Evolutionary conservation across 1,140 invertebrate genomes (phyloP).

Genomic region (Gryon sp.): DNA sequence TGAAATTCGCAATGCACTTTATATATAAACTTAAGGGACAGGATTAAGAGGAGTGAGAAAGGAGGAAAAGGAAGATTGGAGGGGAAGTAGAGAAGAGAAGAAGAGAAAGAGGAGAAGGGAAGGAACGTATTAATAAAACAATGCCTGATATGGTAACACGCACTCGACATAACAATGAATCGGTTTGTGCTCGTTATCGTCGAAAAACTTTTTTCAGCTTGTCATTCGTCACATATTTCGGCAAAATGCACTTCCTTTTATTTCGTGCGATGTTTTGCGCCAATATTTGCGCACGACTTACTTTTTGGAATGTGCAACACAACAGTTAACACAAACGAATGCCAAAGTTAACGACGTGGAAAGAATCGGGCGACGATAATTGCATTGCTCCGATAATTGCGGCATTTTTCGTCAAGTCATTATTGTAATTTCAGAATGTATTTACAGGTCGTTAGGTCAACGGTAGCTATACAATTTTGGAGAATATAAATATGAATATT

Average conservation of each 20-base stretch:
- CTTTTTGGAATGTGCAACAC: too few relatives aligned
- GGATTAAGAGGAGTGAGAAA: too few relatives aligned
- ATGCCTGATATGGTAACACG: constrained; percentile 24
- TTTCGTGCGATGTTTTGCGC: constrained; percentile 11
- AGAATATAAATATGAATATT: too few relatives aligned
- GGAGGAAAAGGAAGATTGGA: constrained; percentile 5
- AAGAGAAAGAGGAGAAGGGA: neutral
- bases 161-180: constrained; percentile 56
- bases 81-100: neutral
- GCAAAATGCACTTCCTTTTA: constrained; percentile 30
- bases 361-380: constrained; percentile 7
- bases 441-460: constrained; percentile 1
- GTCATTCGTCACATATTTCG: constrained; percentile 54
- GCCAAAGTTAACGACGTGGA: constrained; percentile 2
- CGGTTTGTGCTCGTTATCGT: constrained; percentile 44
- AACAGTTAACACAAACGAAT: too few relatives aligned
- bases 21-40: too few relatives aligned
- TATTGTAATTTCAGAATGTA: too few relatives aligned
- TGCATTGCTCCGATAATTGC: neutral
- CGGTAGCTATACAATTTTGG: too few relatives aligned
- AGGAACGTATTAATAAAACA: constrained; percentile 42
- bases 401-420: too few relatives aligned
- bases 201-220: constrained; percentile 38
- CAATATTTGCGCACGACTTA: constrained; percentile 17
- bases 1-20: constrained; percentile 22